These are phyloP conservation scores for Chloroceryle amazona DNA, from an alignment of 2,797 vertebrate genomes.

Conservation along the genomic window DNA sequence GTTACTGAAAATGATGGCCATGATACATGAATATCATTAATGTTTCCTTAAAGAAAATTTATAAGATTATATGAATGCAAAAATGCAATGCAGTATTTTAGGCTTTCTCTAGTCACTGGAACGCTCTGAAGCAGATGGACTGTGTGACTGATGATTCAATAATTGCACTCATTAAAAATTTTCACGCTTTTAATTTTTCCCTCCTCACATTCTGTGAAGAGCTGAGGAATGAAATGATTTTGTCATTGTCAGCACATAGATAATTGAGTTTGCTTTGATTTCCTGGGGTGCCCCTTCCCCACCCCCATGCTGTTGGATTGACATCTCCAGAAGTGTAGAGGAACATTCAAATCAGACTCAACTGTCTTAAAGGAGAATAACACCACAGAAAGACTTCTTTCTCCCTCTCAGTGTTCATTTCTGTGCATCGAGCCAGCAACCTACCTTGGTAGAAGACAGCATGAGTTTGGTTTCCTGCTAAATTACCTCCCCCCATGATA, in stretches of 20 bases:
- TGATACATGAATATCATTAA: conserved; percentile 73
- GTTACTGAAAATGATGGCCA: conserved; percentile 47
- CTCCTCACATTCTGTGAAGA: conserved; percentile 74
- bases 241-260: conserved; percentile 81
- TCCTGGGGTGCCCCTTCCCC: conserved; percentile 68
- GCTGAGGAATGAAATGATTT: conserved; percentile 78
- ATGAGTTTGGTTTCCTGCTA: conserved; percentile 1
- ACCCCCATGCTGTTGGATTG: conserved; percentile 62
- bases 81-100: conserved; percentile 73
- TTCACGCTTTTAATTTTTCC: conserved; percentile 81
- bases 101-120: conserved; percentile 70
- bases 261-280: conserved; percentile 82
- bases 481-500: not conserved
- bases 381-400: not conserved
- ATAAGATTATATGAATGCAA: conserved; percentile 72
- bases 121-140: conserved; percentile 80
- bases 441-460: not conserved
- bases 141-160: conserved; percentile 84
- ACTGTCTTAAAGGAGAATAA: conserved; percentile 55
- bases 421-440: not conserved
- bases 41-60: conserved; percentile 74
- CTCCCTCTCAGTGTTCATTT: not conserved
- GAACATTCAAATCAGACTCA: conserved; percentile 54
- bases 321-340: conserved; percentile 51
- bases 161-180: conserved; percentile 85